These are phyloP conservation scores for Dorcus hopei DNA, from an alignment of 2,888 invertebrate genomes.

Conservation along the genomic window DNA sequence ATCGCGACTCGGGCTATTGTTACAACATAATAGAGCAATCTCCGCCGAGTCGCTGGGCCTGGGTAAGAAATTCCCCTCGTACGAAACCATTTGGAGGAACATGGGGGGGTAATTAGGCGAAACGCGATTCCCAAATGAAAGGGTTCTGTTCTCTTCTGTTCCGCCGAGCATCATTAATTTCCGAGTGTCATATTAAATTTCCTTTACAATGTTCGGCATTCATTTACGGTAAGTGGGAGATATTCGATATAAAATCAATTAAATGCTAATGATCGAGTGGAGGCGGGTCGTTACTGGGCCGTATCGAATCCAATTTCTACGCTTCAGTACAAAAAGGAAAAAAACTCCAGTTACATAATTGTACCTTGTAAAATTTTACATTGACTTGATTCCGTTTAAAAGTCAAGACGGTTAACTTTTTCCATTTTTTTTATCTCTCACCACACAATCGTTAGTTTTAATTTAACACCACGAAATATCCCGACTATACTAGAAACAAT, in stretches of 20 bases:
- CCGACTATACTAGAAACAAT: too few relatives aligned
- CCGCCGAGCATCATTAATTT: slow-evolving; percentile 33
- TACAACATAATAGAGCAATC: slow-evolving; percentile 31
- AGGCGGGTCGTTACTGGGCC: not conserved
- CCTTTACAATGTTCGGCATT: slow-evolving; percentile 21
- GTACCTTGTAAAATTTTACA: too few relatives aligned
- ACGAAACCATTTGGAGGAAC: slow-evolving; percentile 25
- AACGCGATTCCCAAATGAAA: slow-evolving; percentile 28
- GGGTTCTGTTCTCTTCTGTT: slow-evolving; percentile 28
- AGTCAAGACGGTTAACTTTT: too few relatives aligned
- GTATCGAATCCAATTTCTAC: not conserved
- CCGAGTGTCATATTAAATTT: slow-evolving; percentile 34
- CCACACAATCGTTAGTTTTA: too few relatives aligned
- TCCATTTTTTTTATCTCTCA: too few relatives aligned
- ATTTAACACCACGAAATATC: too few relatives aligned
- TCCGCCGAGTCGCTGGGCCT: slow-evolving; percentile 15
- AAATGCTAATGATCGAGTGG: not conserved
- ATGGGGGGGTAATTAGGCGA: slow-evolving; percentile 33
- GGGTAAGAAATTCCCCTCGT: slow-evolving; percentile 27
- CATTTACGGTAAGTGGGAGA: slow-evolving; percentile 14
- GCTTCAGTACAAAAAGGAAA: not conserved
- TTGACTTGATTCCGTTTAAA: too few relatives aligned
- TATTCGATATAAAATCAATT: slow-evolving; percentile 13
- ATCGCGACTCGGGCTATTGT: slow-evolving; percentile 26
- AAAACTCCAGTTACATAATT: too few relatives aligned